Conservation (phyloP, 2,797 vertebrate species). For the Acipenser oxyrinchus region DNA sequence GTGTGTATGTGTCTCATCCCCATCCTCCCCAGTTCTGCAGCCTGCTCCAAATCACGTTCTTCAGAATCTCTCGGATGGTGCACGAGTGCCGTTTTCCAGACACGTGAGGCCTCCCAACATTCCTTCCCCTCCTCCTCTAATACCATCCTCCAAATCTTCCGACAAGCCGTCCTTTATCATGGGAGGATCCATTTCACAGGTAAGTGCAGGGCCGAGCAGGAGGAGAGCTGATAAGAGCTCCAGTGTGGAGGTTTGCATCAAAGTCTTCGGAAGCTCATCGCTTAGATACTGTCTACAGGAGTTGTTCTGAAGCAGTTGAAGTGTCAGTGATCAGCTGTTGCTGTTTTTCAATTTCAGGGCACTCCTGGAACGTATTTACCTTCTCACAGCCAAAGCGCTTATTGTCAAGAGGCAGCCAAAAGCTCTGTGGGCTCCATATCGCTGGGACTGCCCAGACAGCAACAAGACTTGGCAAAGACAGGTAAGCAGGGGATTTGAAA, state of each 20-base stretch:
- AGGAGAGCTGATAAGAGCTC: neutral
- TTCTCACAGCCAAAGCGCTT: constrained; percentile 79
- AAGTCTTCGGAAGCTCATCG: no score
- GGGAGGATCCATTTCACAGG: constrained; percentile 96
- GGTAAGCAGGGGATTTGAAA: constrained; percentile 54
- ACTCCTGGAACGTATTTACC: constrained; percentile 93
- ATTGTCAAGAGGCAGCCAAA: constrained; percentile 78
- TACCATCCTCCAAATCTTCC: constrained; percentile 91
- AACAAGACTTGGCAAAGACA: constrained; percentile 75
- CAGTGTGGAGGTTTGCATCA: no score
- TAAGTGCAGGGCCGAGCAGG: constrained; percentile 36
- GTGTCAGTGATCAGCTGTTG: constrained; percentile 38
- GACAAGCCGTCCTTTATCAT: constrained; percentile 97
- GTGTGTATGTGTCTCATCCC: neutral
- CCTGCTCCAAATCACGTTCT: constrained; percentile 84
- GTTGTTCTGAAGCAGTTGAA: no score
- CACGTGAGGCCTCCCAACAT: constrained; percentile 80
- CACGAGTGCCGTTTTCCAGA: constrained; percentile 79
- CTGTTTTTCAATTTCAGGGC: constrained; percentile 57
- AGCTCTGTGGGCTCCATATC: constrained; percentile 90
- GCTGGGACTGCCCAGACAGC: constrained; percentile 86
- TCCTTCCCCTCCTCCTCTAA: constrained; percentile 89
- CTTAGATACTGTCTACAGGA: no score
- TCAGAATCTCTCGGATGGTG: constrained; percentile 77
- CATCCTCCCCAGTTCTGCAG: constrained; percentile 74